Conservation (phyloP, 2,888 invertebrate genomes). For the Pachydiplax longipennis region DNA sequence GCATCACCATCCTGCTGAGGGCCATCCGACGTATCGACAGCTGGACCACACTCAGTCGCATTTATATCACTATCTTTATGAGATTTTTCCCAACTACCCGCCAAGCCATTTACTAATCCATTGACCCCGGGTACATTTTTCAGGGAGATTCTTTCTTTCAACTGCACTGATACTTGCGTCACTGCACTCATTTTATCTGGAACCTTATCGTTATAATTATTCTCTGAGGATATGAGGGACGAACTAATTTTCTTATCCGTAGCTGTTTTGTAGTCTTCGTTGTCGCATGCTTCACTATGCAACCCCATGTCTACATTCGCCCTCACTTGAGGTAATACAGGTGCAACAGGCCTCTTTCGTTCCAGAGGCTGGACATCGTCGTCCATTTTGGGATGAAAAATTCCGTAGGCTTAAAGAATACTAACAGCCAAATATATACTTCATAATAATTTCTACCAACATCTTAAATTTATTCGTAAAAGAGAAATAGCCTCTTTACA, state of each 20-base stretch:
- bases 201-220: conserved; percentile 30
- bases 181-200: conserved; percentile 45
- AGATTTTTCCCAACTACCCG: conserved; percentile 46
- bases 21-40: conserved; percentile 2
- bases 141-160: conserved; percentile 50
- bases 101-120: conserved; percentile 51
- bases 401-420: background rate
- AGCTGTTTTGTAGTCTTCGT: conserved; percentile 47
- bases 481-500: background rate
- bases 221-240: conserved; percentile 6
- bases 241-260: conserved; percentile 48
- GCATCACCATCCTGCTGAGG: conserved; percentile 11
- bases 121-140: conserved; percentile 50
- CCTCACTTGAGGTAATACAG: conserved; percentile 48
- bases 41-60: conserved; percentile 46
- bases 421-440: conserved; percentile 1
- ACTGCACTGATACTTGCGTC: conserved; percentile 46
- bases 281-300: conserved; percentile 24
- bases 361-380: conserved; percentile 48
- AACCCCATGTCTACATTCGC: conserved; percentile 45
- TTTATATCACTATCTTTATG: conserved; percentile 47
- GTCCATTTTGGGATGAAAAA: conserved; percentile 47
- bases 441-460: conserved; percentile 1
- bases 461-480: background rate
- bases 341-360: conserved; percentile 49